Base-by-base conservation (phyloP, 2,888 invertebrate genomes). In the Campoletis raptor region DNA sequence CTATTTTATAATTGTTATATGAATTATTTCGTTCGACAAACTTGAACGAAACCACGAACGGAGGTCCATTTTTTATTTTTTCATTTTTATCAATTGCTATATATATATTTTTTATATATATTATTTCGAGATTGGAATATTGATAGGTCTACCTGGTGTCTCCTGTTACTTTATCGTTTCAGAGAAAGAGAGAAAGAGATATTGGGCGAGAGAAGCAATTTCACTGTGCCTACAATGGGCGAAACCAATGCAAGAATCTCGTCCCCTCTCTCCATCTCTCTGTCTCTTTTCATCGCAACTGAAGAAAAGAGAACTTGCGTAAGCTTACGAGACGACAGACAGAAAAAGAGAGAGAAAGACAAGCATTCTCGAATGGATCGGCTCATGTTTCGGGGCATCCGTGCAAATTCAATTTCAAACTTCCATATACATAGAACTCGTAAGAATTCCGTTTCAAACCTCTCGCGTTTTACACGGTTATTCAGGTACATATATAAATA, bases 371-470 rank as follows among this genome's bases (percentile, higher is more conserved):
- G 73, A 82, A 81, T 69, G 81, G 85, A 85, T 74, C 78, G 81
- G 52, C 78, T 85, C 85, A 69, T 85, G 85, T 85, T 85, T 85
- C 81, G 85, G 81, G 81, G 81, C 81, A 81, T 82, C 81, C 85
- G 81, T 85, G 85, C 85, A 85, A 85, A 88, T 86, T 88, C 88
- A 86, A 88, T 88, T 87, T 86, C 88, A 76, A 88, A 86, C 83
- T 85, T 86, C 67, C 76, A 85, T 85, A 83, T 89, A 88, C 80
- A 48, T 61, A 42, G 54, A 24, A 87, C 87, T 88, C 81, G 90
- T 91, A 91, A 90, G 90, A 90, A 91, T 91, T 90, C 90, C 81
- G 87, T 83, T 90, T 87, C 87, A 88, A 90, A 88, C 83, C 87
- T 88, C 86, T 88, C 79, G 79, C 83, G 78, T 83, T 78, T 24